Evolutionary conservation across 1,140 invertebrate species (phyloP).

Genomic region (Aphelinus atriplicis): DNA sequence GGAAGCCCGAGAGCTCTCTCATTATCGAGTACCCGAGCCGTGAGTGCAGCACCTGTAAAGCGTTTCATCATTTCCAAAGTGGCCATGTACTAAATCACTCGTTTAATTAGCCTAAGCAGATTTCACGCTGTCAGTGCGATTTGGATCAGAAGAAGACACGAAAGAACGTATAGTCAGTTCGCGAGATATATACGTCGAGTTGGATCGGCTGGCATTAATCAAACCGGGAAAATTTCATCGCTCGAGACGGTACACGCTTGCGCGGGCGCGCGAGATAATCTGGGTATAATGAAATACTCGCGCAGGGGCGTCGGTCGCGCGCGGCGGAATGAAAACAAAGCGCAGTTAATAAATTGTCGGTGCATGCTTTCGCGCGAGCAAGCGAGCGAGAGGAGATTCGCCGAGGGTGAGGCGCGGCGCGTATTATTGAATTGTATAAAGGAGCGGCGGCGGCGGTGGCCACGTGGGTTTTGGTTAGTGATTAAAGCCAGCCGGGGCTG

Average conservation of each 20-base stretch:
- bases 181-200: too few species aligned
- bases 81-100: too few species aligned
- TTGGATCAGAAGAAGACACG: too few species aligned
- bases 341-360: slow-evolving; percentile 53
- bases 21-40: too few species aligned
- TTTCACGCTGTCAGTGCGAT: too few species aligned
- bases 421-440: slow-evolving; percentile 62
- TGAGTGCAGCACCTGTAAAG: too few species aligned
- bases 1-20: too few species aligned
- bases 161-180: too few species aligned
- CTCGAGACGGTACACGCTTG: neutral
- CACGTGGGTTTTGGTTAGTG: slow-evolving; percentile 57
- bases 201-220: too few species aligned
- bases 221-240: slow-evolving; percentile 26
- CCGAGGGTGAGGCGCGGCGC: slow-evolving; percentile 33
- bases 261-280: slow-evolving; percentile 34
- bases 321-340: slow-evolving; percentile 56
- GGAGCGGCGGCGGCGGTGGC: slow-evolving; percentile 39
- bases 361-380: slow-evolving; percentile 34
- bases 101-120: too few species aligned
- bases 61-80: too few species aligned
- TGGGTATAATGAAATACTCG: slow-evolving; percentile 41
- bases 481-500: slow-evolving; percentile 56
- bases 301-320: slow-evolving; percentile 15
- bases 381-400: slow-evolving; percentile 12